Conservation (phyloP, 1,140 invertebrate species). For the Aphaenogaster floridana region DNA sequence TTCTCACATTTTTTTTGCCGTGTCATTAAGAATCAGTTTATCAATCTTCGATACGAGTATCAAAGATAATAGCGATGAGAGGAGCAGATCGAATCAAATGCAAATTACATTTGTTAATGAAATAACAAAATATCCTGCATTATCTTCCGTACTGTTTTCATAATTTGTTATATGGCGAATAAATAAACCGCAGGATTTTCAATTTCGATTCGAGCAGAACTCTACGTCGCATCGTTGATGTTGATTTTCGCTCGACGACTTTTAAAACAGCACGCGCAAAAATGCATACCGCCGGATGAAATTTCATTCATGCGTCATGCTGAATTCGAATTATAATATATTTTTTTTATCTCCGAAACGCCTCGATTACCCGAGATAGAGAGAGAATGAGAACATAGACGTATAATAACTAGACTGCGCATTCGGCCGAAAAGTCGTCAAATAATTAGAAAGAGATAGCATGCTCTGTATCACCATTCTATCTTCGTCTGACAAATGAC, state of each 20-base stretch:
- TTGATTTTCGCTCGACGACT: neutral
- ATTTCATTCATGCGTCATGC: neutral
- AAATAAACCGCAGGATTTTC: neutral
- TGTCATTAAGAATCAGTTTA: neutral
- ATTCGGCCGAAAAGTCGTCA: no score
- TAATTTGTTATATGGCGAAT: neutral
- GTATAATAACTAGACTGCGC: no score
- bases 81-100: neutral
- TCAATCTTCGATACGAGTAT: neutral
- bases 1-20: neutral
- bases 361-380: neutral
- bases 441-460: no score
- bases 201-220: neutral
- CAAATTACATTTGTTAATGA: conserved; percentile 1
- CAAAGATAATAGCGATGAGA: neutral
- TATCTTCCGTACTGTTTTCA: neutral
- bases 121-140: neutral
- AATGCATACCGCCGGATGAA: conserved; percentile 32
- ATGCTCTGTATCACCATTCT: no score
- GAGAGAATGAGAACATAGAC: neutral
- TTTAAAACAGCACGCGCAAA: conserved; percentile 14
- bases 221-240: no score
- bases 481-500: no score
- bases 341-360: conserved; percentile 19
- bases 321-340: conserved; percentile 29